These are phyloP conservation scores for Taeniopygia guttata DNA, from an alignment of 2,797 vertebrate species.

Conservation along the genomic window DNA sequence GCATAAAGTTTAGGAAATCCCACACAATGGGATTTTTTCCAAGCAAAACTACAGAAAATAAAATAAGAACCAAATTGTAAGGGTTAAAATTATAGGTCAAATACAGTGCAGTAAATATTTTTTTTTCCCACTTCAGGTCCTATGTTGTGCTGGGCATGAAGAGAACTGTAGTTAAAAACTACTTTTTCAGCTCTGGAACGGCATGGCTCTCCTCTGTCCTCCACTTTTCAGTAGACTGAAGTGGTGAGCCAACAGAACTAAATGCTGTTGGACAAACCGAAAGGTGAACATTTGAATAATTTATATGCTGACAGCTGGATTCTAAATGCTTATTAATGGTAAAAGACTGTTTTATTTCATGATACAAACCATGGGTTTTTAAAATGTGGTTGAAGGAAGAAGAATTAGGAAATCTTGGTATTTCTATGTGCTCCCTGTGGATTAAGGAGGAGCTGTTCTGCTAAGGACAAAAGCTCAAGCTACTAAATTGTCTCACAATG, in stretches of 20 bases:
- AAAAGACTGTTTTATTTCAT: background rate
- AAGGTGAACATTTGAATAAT: background rate
- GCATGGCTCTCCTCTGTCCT: background rate
- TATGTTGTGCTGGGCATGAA: background rate
- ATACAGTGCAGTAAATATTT: background rate
- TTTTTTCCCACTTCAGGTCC: background rate
- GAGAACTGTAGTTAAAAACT: background rate
- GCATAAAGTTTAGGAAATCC: background rate
- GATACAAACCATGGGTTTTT: background rate
- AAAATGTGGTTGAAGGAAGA: background rate
- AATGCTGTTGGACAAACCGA: background rate
- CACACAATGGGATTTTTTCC: background rate
- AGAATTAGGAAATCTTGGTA: background rate
- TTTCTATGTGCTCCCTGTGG: background rate
- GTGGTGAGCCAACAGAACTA: background rate
- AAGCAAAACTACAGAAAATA: background rate
- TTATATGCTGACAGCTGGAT: background rate
- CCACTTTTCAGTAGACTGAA: background rate
- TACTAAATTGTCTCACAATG: background rate
- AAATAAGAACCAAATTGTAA: background rate
- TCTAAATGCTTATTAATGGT: background rate
- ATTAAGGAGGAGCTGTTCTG: background rate
- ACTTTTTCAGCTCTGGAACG: background rate
- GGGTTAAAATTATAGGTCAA: background rate
- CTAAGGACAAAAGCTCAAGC: background rate